These are phyloP conservation scores for Furcifer pardalis DNA, from an alignment of 2,797 vertebrate genomes.

Conservation along the genomic window DNA sequence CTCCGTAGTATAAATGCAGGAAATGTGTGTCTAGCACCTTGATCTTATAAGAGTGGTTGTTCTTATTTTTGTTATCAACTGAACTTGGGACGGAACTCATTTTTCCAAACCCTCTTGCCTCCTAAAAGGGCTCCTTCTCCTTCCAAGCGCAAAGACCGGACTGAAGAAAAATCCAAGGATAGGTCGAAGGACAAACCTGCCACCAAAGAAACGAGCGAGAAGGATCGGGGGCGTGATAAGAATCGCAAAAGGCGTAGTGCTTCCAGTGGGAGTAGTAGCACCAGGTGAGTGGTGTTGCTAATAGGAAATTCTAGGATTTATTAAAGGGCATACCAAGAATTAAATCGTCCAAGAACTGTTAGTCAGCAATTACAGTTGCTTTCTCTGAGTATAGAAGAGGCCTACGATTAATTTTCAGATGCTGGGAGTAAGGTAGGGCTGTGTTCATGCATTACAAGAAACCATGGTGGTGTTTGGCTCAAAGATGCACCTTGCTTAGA, in stretches of 20 bases:
- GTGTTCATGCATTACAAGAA: background rate
- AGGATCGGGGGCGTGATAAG: conserved; percentile 92
- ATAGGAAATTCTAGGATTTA: background rate
- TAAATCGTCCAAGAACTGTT: background rate
- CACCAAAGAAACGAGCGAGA: conserved; percentile 88
- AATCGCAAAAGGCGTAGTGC: conserved; percentile 90
- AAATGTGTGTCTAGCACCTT: conserved; percentile 1
- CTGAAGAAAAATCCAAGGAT: conserved; percentile 93
- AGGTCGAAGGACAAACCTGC: conserved; percentile 88
- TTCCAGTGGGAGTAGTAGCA: conserved; percentile 93
- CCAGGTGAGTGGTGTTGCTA: conserved; percentile 77
- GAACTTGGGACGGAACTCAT: background rate
- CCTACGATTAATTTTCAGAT: no score
- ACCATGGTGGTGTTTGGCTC: background rate
- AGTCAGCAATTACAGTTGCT: background rate
- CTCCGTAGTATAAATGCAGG: background rate
- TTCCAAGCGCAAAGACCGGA: conserved; percentile 91
- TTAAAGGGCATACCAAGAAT: background rate
- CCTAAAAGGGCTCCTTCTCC: conserved; percentile 91
- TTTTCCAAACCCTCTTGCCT: conserved; percentile 19
- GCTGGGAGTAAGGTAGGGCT: background rate
- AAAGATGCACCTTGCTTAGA: background rate
- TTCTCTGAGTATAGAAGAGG: background rate
- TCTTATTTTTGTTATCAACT: background rate
- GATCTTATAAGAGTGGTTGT: background rate